A percentile compares a stretch with the other conserved stretches of the same genome.
Conservation (phyloP, 2,888 invertebrate species). For the Cantharis lateralis region DNA sequence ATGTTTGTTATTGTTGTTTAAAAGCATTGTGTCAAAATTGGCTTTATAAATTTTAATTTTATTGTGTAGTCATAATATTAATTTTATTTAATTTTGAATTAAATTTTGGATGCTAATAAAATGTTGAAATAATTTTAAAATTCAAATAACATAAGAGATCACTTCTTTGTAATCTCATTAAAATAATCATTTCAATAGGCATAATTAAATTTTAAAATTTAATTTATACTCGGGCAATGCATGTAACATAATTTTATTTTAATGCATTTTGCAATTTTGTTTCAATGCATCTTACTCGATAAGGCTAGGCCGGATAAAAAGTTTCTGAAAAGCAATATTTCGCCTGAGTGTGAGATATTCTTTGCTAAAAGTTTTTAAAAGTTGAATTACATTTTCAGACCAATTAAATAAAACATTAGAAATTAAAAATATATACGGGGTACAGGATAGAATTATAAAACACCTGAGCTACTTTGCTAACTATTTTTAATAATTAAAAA, state of each 20-base stretch:
- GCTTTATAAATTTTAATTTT: constrained; percentile 28
- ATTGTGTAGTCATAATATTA: constrained; percentile 17
- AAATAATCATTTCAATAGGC: background rate
- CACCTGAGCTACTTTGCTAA: background rate
- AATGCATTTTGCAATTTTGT: too few relatives aligned
- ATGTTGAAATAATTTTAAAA: background rate
- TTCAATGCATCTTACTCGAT: too few relatives aligned
- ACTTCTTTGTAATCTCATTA: background rate
- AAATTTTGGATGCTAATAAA: background rate
- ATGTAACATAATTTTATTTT: too few relatives aligned
- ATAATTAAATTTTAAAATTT: too few relatives aligned
- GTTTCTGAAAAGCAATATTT: too few relatives aligned
- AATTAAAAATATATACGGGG: background rate
- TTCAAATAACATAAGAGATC: background rate
- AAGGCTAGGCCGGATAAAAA: too few relatives aligned
- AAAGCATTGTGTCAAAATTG: constrained; percentile 27
- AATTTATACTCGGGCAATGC: too few relatives aligned
- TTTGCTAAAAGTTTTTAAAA: too few relatives aligned
- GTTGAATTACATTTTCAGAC: too few relatives aligned
- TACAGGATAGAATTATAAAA: too few relatives aligned
- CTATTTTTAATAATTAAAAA: too few relatives aligned
- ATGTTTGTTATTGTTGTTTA: constrained; percentile 31
- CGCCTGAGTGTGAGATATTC: too few relatives aligned
- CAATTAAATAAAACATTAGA: background rate
- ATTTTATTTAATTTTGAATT: constrained; percentile 6